Evolutionary conservation across 2,797 vertebrate genomes (phyloP), one percentile per base, ranked within the genome.

Genomic region (Bryconaethiops microstoma): DNA sequence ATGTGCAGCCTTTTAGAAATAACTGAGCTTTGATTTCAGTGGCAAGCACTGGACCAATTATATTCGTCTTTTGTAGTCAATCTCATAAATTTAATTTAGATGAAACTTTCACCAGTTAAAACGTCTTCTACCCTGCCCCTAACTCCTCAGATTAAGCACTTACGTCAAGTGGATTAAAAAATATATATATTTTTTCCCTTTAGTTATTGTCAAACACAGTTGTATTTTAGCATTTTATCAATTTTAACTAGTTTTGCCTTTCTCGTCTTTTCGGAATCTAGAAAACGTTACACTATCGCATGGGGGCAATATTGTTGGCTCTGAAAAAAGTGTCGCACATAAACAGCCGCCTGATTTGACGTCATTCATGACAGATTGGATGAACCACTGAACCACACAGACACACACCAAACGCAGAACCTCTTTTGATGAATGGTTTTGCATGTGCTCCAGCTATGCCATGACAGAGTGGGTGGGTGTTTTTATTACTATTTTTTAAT

Each of bases 1-100:
- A 42, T 17, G 40, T 76, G 79, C 23, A 70, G 88, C 89, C 85
- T 92, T 93, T 92, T 89, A 86, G 89, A 90, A 87, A 83, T 13
- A 85, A 83, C 88, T 84, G 86, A 89, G 87, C 89, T 89, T 92
- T 88, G 17, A 68, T 67, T 45, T 68, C 35, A 16, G 42, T 50
- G 72, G 80, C 86, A 84, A 85, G 75, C 82, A 73, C 90, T 74
- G 89, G 90, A 91, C 88, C 89, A 87, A 89, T 87, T 84, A 74
- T 67, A 78, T 57, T 62, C 21, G 12, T 57, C 39, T 76, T 40
- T n/a, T 62, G 14, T 60, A 42, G n/a, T 29, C 40, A 35, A 65
- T 35, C 16, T 82, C 23, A 69, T 6, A 59, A 42, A 6, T 68
- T 65, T 74, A 64, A 67, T 55, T 67, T 81, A 57, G 0, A 21